phyloP scores from a whole-genome alignment of 2,888 invertebrate species.

The Phorcus lineatus region DNA sequence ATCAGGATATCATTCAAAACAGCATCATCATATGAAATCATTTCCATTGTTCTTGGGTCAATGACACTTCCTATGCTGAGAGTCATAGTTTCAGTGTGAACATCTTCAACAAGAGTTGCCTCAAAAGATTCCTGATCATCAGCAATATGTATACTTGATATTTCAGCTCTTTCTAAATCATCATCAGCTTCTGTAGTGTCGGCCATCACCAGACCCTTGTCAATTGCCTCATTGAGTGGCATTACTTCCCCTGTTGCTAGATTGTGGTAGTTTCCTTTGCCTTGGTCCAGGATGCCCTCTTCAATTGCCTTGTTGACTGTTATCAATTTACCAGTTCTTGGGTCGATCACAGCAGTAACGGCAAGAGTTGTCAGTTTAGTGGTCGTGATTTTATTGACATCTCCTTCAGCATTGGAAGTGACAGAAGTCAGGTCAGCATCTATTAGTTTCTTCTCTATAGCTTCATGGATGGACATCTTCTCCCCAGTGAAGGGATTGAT shows the following conservation, averaged over 20 bases:
- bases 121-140: constrained; percentile 78
- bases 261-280: constrained; percentile 82
- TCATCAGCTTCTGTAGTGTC: constrained; percentile 78
- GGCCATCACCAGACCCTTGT: constrained; percentile 83
- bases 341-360: constrained; percentile 81
- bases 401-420: constrained; percentile 87
- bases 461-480: constrained; percentile 87
- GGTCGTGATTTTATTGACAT: constrained; percentile 84
- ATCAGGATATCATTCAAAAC: constrained; percentile 93
- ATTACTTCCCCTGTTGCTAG: constrained; percentile 80
- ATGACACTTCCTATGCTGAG: constrained; percentile 78
- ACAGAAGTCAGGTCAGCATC: constrained; percentile 67
- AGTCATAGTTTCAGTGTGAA: constrained; percentile 69
- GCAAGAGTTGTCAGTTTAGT: constrained; percentile 69
- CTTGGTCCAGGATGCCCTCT: constrained; percentile 90
- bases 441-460: constrained; percentile 87
- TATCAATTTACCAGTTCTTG: constrained; percentile 82
- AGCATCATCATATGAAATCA: constrained; percentile 91
- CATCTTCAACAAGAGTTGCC: constrained; percentile 77
- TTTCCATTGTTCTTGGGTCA: constrained; percentile 81
- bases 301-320: constrained; percentile 95
- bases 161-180: constrained; percentile 79
- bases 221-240: constrained; percentile 85
- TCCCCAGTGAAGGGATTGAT: constrained; percentile 87
- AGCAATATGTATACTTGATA: constrained; percentile 77